Conservation (phyloP, 2,113 vertebrate species). For the Chaetops frenatus region DNA sequence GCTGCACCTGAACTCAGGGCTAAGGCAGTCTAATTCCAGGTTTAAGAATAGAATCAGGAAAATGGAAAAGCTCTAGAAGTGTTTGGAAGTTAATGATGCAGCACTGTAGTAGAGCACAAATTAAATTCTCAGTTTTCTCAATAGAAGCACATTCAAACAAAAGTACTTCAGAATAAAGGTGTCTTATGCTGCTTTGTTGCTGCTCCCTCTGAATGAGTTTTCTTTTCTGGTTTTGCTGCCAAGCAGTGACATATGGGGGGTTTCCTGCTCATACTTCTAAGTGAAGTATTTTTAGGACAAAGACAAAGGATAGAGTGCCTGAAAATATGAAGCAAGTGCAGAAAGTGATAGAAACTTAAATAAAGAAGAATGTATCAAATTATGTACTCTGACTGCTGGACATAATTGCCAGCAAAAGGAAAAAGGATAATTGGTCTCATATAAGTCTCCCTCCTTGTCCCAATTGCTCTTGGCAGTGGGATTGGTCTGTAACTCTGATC, state of each 20-base stretch:
- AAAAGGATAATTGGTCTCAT: background rate
- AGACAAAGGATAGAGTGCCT: background rate
- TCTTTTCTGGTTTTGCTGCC: background rate
- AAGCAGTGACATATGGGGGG: background rate
- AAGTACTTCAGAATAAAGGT: background rate
- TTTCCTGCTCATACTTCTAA: background rate
- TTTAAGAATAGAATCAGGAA: background rate
- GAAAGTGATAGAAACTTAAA: background rate
- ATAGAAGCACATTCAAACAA: background rate
- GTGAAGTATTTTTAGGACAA: background rate
- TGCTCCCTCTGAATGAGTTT: background rate
- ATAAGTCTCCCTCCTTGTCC: background rate
- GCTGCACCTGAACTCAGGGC: background rate
- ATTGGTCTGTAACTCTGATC: background rate
- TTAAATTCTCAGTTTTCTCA: background rate
- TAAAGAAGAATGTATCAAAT: background rate
- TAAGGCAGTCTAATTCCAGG: background rate
- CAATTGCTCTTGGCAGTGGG: background rate
- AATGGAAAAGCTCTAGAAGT: conserved; percentile 4
- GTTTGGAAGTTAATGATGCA: conserved; percentile 26
- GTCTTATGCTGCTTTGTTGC: background rate
- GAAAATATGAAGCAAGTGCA: background rate
- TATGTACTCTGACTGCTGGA: background rate
- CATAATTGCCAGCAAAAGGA: background rate
- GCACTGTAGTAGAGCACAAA: background rate